Conservation (phyloP, 1,140 invertebrate species). For the Argopecten irradians region DNA sequence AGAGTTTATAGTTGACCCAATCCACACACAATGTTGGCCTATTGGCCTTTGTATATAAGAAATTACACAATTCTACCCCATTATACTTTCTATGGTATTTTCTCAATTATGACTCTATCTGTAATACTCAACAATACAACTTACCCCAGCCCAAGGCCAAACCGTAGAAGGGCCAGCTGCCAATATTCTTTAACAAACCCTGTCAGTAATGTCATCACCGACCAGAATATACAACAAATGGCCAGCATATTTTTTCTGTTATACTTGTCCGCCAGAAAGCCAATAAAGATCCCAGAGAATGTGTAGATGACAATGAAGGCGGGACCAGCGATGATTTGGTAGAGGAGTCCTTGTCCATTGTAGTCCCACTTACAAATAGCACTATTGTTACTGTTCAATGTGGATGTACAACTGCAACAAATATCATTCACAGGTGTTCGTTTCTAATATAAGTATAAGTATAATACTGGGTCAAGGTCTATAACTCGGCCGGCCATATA, state of each 20-base stretch:
- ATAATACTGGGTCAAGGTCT: no score
- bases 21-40: neutral
- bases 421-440: no score
- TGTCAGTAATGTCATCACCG: slow-evolving; percentile 89
- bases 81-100: neutral
- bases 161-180: slow-evolving; percentile 91
- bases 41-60: neutral
- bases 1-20: no score
- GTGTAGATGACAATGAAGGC: slow-evolving; percentile 95
- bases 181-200: slow-evolving; percentile 91
- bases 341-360: slow-evolving; percentile 93
- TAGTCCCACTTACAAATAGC: slow-evolving; percentile 93
- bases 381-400: neutral
- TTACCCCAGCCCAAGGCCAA: slow-evolving; percentile 90
- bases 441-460: no score
- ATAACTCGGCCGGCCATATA: no score
- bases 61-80: neutral
- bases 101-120: neutral
- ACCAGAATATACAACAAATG: slow-evolving; percentile 87
- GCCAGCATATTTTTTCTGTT: slow-evolving; percentile 84
- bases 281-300: slow-evolving; percentile 88
- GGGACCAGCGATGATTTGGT: slow-evolving; percentile 94
- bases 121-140: no score
- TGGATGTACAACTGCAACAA: neutral
- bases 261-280: slow-evolving; percentile 89